Evolutionary conservation across 2,113 vertebrate species (phyloP).

Genomic region (Dipodomys ordii): DNA sequence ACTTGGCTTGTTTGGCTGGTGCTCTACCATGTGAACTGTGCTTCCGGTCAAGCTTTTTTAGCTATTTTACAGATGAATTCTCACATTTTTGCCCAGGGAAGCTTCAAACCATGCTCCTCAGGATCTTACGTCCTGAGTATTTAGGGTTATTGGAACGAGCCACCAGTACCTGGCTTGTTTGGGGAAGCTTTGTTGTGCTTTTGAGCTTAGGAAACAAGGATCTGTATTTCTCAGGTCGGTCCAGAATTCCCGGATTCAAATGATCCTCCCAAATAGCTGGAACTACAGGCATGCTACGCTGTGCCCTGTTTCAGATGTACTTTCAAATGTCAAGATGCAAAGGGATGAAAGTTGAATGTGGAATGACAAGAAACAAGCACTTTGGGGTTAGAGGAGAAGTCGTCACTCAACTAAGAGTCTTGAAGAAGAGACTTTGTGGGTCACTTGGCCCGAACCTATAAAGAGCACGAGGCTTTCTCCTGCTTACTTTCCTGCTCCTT

Average conservation of each 20-base stretch:
- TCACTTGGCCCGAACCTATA: neutral
- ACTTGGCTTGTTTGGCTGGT: too few relatives aligned
- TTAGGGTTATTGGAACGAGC: too few relatives aligned
- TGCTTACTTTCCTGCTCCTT: neutral
- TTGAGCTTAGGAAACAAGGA: neutral
- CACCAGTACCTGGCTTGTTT: neutral
- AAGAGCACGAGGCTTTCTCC: neutral
- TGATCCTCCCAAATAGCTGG: neutral
- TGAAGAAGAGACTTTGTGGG: neutral
- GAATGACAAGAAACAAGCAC: neutral
- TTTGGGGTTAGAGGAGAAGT: neutral
- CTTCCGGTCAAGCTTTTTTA: too few relatives aligned
- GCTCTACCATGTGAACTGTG: too few relatives aligned
- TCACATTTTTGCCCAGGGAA: too few relatives aligned
- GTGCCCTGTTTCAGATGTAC: neutral
- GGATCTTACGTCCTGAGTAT: too few relatives aligned
- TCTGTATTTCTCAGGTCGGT: neutral
- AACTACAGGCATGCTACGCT: neutral
- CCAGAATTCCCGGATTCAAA: neutral
- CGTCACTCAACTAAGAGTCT: too few relatives aligned
- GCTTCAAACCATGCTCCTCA: too few relatives aligned
- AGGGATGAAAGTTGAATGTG: neutral
- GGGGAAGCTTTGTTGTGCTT: neutral
- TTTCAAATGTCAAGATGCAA: constrained; percentile 14
- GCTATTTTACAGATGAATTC: too few relatives aligned